Percentiles rank a stretch among this genome's conserved stretches.
These are phyloP conservation scores for Platerodrilus igneus DNA, from an alignment of 2,888 invertebrate species.

Conservation along the genomic window DNA sequence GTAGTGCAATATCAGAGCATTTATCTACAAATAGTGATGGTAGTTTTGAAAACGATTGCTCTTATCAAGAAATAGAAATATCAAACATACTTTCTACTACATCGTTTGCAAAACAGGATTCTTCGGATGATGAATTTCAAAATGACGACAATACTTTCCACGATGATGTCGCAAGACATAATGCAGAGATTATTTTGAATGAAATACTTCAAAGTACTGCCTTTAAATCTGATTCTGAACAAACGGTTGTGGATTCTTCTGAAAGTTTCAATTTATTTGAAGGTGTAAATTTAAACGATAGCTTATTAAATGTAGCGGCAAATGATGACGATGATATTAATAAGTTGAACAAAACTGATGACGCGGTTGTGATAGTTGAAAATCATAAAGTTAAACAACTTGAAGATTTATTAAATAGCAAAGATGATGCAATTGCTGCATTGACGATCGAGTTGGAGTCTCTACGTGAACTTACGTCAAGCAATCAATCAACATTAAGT, in stretches of 20 bases:
- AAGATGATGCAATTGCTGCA: slow-evolving; percentile 49
- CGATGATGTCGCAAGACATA: slow-evolving; percentile 25
- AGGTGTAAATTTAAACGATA: slow-evolving; percentile 43
- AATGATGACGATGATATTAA: slow-evolving; percentile 32
- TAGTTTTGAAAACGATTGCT: slow-evolving; percentile 46
- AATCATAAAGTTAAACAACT: slow-evolving; percentile 41
- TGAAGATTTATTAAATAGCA: slow-evolving; percentile 48
- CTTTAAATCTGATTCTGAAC: slow-evolving; percentile 34
- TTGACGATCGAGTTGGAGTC: slow-evolving; percentile 51
- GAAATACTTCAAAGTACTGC: slow-evolving; percentile 41
- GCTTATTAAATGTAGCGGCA: slow-evolving; percentile 39
- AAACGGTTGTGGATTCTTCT: slow-evolving; percentile 31
- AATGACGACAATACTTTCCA: slow-evolving; percentile 9
- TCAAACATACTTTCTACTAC: slow-evolving; percentile 33
- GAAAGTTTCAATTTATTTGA: slow-evolving; percentile 45
- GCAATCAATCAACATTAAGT: slow-evolving; percentile 51
- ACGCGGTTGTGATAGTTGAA: slow-evolving; percentile 14
- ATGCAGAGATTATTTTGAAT: slow-evolving; percentile 41
- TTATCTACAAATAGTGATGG: slow-evolving; percentile 25
- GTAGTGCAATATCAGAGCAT: slow-evolving; percentile 26
- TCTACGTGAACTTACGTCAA: slow-evolving; percentile 46
- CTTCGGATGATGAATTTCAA: slow-evolving; percentile 18
- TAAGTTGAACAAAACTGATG: slow-evolving; percentile 18
- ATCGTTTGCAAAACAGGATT: slow-evolving; percentile 27
- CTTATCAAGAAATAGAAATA: slow-evolving; percentile 45